Evolutionary conservation across 2,888 invertebrate genomes (phyloP).

Genomic region (Hemicrepidius hirtus): DNA sequence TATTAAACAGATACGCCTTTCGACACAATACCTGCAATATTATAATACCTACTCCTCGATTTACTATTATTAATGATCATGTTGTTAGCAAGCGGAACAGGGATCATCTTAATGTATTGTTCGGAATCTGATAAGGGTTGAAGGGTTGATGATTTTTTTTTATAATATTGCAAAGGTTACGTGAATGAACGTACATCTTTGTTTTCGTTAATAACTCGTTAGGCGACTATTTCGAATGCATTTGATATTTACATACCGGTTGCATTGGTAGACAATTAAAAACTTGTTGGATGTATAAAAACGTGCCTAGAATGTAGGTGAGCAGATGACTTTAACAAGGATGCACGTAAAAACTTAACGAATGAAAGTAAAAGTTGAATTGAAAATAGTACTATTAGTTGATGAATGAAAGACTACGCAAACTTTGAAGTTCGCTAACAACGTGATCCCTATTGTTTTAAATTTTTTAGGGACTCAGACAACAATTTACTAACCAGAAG

Average conservation of each 20-base stretch:
- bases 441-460: constrained; percentile 31
- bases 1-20: constrained; percentile 46
- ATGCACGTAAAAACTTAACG: constrained; percentile 3
- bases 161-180: constrained; percentile 4
- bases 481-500: constrained; percentile 12
- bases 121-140: constrained; percentile 23
- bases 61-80: constrained; percentile 45
- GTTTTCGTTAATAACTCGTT: constrained; percentile 39
- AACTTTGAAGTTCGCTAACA: constrained; percentile 15
- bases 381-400: constrained; percentile 30
- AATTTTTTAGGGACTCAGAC: constrained; percentile 8
- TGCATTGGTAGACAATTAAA: constrained; percentile 43
- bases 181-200: constrained; percentile 35
- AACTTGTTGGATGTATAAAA: constrained; percentile 17
- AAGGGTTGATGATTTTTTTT: constrained; percentile 20
- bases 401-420: constrained; percentile 32
- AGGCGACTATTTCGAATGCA: constrained; percentile 35
- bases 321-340: constrained; percentile 35
- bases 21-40: constrained; percentile 36
- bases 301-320: constrained; percentile 35
- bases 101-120: constrained; percentile 24
- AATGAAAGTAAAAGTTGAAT: constrained; percentile 21
- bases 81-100: constrained; percentile 38
- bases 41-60: constrained; percentile 44
- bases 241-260: constrained; percentile 34